Evolutionary conservation across 1,140 invertebrate species (phyloP).

Genomic region (Drosophila novamexicana): DNA sequence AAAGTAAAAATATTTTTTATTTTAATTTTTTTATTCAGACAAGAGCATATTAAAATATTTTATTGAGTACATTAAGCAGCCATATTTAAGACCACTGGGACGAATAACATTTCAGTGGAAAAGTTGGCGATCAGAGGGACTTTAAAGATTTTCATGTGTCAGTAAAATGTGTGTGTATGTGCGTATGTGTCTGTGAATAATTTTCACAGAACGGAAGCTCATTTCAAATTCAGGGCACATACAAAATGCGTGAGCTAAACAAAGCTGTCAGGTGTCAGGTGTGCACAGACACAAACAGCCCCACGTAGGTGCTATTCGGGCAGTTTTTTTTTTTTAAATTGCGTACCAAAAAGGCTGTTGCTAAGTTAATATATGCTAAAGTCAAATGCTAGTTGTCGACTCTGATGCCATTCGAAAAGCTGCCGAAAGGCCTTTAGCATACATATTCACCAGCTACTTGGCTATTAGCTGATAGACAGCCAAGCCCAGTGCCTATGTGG

Average conservation of each 20-base stretch:
- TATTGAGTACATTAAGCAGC: conserved; percentile 35
- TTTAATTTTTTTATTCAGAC: conserved; percentile 17
- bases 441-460: conserved; percentile 13
- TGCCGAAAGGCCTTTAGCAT: conserved; percentile 19
- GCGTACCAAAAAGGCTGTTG: conserved; percentile 9
- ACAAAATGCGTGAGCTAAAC: conserved; percentile 37
- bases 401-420: conserved; percentile 32
- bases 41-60: conserved; percentile 74
- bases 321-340: conserved; percentile 11
- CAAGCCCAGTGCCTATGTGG: conserved; percentile 17
- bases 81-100: conserved; percentile 37
- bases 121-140: conserved; percentile 16
- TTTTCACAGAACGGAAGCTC: conserved; percentile 22
- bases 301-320: conserved; percentile 1
- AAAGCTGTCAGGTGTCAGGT: conserved; percentile 50
- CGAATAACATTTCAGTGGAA: conserved; percentile 18
- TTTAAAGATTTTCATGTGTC: conserved; percentile 28
- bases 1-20: conserved; percentile 29
- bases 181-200: neutral
- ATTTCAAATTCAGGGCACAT: conserved; percentile 50
- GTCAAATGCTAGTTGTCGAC: conserved; percentile 23
- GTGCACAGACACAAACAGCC: neutral
- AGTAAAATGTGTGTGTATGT: conserved; percentile 16
- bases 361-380: conserved; percentile 19
- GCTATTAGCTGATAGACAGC: conserved; percentile 30